Base-by-base conservation (phyloP, 2,888 invertebrate genomes). In the Hypselothyrea guttata region DNA sequence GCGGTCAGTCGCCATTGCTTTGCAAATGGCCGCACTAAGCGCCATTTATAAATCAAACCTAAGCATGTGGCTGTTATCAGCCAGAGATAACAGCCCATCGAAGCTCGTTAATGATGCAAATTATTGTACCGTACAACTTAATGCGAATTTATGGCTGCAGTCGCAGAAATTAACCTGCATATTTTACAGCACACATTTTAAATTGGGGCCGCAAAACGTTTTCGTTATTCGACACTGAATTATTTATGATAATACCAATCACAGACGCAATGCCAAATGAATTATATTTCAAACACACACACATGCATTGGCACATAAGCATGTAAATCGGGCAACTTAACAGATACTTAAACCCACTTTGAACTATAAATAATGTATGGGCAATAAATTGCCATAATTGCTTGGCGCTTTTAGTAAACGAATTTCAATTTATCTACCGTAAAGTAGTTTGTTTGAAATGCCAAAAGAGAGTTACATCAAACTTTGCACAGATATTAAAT, bases 241-340 rank as follows among this genome's bases (percentile, higher is more conserved):
- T 64, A 78, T 78, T 64, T 75, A 79, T 82, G 73, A 49, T 64
- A 71, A 60, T 75, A 52, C 69, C 75, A 75, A 74, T 74, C 74
- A 74, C 47, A 57, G 61, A 68, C 54, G 63, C 65, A 63, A 64
- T 59, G 40, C 68, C 40, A 63, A 57, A 65, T 67, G 61, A 65
- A 62, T 66, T 73, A 70, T 72, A 58, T 33, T 54, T 38, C n/a
- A 52, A 41, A 41, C 22, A 51, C 53, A 38, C 44, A 44, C 13
- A 42, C 38, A 37, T 11, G 38, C n/a, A 49, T 28, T 48, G 41
- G 41, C 59, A 48, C 49, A 71, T 71, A 64, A 51, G 64, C 68
- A 68, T 71, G 56, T 42, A 65, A 69, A 71, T 58, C 69, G 60
- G 22, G 15, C 52, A 69, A 72, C 60, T 71, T 71, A 69, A 65